Evolutionary conservation across 2,888 invertebrate species (phyloP), one percentile per base, ranked within the genome.

Genomic region (Mythimna vitellina): DNA sequence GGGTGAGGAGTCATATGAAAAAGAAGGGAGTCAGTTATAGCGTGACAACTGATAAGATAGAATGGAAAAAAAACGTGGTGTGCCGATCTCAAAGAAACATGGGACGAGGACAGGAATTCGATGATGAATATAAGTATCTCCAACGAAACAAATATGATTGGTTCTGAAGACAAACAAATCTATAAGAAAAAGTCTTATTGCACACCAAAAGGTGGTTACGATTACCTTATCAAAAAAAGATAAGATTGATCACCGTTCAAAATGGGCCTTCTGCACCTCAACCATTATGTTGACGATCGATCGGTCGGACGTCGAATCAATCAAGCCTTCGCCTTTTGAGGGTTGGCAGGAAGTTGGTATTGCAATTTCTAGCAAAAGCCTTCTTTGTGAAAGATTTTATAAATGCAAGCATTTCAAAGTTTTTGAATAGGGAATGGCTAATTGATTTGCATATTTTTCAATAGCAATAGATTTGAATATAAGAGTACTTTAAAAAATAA

Each of bases 281-380:
- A 22, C n/a, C 56, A 32, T 61, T 7, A n/a, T 29, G 66, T 38
- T 2, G 1, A 17, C 67, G 65, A 65, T 78, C 56, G 54, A 73
- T 65, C 53, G 73, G 73, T 49, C 53, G 22, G 58, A 35, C 70
- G 54, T 56, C 70, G 53, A 80, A 82, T 80, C 80, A 80, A 80
- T 80, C 80, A 82, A 38, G 73, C 67, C 25, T 38, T 22, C 62
- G 63, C 51, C 73, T 65, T 80, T 82, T 82, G 73, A 78, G 70
- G 25, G 25, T 22, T 65, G 78, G 78, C 80, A 70, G 73, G 65
- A 62, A 80, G 78, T 73, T 58, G 82, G 51, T 70, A 70, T 78
- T 81, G 82, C 78, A 73, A 78, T 78, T 70, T 78, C 57, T 62
- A 60, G 78, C 57, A 82, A 82, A 77, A 78, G 73, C 42, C 8